phyloP scores from a whole-genome alignment of 2,113 vertebrate species.

The Percina caprodes region DNA sequence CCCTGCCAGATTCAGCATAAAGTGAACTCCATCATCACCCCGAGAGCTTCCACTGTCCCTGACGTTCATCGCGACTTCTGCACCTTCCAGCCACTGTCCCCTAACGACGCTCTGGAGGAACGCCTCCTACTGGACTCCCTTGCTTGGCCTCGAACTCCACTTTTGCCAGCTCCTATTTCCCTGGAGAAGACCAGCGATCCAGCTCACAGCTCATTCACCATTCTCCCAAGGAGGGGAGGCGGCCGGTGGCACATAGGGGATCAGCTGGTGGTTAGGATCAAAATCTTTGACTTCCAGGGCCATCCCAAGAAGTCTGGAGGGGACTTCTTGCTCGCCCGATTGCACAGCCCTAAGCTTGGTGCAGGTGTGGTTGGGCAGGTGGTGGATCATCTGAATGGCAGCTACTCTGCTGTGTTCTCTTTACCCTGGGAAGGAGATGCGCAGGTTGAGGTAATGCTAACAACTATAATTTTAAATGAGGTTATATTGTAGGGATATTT shows the following conservation, averaged over 20 bases:
- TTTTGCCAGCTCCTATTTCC: conserved; percentile 48
- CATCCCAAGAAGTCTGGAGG: conserved; percentile 89
- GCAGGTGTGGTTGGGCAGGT: conserved; percentile 90
- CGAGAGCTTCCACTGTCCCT: neutral
- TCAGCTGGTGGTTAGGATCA: conserved; percentile 87
- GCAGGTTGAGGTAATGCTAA: conserved; percentile 83
- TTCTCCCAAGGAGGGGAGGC: conserved; percentile 72
- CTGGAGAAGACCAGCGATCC: conserved; percentile 87
- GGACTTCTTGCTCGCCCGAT: conserved; percentile 88
- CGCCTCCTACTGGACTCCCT: conserved; percentile 82
- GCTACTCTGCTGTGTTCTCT: conserved; percentile 88
- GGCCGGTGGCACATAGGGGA: conserved; percentile 85
- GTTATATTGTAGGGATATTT: neutral
- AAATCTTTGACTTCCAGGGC: conserved; percentile 87
- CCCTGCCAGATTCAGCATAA: neutral
- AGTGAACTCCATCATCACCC: fast-evolving
- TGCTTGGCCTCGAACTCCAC: conserved; percentile 83
- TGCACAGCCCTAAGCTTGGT: conserved; percentile 85
- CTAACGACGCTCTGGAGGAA: conserved; percentile 84
- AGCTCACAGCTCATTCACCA: conserved; percentile 86
- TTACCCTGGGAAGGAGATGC: conserved; percentile 90
- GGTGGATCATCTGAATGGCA: conserved; percentile 88
- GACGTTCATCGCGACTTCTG: neutral
- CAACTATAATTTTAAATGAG: neutral
- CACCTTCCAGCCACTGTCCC: conserved; percentile 79